Base-by-base conservation (phyloP, 2,888 invertebrate species). In the Argyresthia albistria region DNA sequence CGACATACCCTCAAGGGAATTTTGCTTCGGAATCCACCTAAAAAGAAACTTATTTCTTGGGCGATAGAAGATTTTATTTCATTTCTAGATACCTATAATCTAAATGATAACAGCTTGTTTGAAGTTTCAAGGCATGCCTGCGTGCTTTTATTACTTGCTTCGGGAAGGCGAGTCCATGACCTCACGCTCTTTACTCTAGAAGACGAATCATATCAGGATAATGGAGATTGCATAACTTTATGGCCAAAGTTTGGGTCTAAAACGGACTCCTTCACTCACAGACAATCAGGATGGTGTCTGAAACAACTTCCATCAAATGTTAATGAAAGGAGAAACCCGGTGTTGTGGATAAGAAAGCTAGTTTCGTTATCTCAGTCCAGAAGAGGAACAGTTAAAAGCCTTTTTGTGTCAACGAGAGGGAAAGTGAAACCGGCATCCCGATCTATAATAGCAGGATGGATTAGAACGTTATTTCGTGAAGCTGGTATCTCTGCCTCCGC, bases 221-320 rank as follows among this genome's bases (percentile, higher is more conserved):
- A 14, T 35, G 59, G 46, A 43, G 52, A 42, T 36, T 49, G 43
- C 43, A 56, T 65, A 10, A 53, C 55, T 10, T 54, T 65, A 42
- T 60, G 59, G 59, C 62, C 62, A n/a, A 35, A 46, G 11, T 64
- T 61, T 43, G 60, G 63, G 0, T 64, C 62, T 2, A 64, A 63
- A 55, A 64, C 62, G 0, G 62, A 63, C 16, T 53, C 56, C 7
- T 11, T n/a, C 11, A 10, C 39, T 0, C 39, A 51, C 42, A 53
- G 49, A 43, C 54, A 58, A 9, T 55, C 58, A 10, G 54, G 54
- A 8, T 55, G 54, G 55, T n/a, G n/a, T n/a, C n/a, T n/a, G n/a
- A n/a, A n/a, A n/a, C n/a, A 9, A n/a, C 9, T n/a, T 43, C 8
- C 11, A n/a, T n/a, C 8, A 43, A 43, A n/a, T 7, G 10, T 11